phyloP scores from a whole-genome alignment of 37 sponge, comb jelly and placozoan genomes.

The Geodia barretti region DNA sequence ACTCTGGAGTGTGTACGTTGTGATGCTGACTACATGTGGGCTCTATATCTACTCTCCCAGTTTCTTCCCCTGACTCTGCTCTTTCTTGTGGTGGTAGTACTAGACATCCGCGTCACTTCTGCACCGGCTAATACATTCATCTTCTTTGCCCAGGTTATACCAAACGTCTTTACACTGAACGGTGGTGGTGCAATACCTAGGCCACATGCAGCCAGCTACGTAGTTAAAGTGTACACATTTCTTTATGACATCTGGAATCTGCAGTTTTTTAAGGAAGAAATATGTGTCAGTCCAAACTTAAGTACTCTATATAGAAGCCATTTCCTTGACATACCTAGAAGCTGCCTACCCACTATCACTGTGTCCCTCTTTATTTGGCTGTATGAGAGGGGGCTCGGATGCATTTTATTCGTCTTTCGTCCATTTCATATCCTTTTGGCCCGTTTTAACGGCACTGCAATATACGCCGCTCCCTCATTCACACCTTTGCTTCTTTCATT shows the following conservation, averaged over 20 bases:
- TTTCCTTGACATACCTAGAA: slow-evolving; percentile 27
- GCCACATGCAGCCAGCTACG: neutral
- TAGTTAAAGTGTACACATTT: slow-evolving; percentile 1
- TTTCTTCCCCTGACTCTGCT: neutral
- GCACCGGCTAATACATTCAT: neutral
- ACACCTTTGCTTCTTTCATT: slow-evolving; percentile 69
- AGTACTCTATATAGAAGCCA: slow-evolving; percentile 15
- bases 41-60: neutral
- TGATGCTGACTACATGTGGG: neutral
- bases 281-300: slow-evolving; percentile 32
- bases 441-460: slow-evolving; percentile 2
- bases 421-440: slow-evolving; percentile 46
- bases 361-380: slow-evolving; percentile 10
- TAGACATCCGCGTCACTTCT: neutral
- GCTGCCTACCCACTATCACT: slow-evolving; percentile 49
- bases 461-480: slow-evolving; percentile 6
- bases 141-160: neutral
- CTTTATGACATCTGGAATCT: slow-evolving; percentile 69
- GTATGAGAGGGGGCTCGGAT: neutral
- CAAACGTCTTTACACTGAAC: neutral
- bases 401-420: slow-evolving; percentile 8
- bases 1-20: neutral
- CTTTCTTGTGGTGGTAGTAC: neutral
- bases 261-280: slow-evolving; percentile 35
- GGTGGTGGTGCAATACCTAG: neutral